A percentile compares a stretch with the other conserved stretches of the same genome.
Evolutionary conservation across 1,140 invertebrate species (phyloP).

Genomic region (Bicyclus anynana): DNA sequence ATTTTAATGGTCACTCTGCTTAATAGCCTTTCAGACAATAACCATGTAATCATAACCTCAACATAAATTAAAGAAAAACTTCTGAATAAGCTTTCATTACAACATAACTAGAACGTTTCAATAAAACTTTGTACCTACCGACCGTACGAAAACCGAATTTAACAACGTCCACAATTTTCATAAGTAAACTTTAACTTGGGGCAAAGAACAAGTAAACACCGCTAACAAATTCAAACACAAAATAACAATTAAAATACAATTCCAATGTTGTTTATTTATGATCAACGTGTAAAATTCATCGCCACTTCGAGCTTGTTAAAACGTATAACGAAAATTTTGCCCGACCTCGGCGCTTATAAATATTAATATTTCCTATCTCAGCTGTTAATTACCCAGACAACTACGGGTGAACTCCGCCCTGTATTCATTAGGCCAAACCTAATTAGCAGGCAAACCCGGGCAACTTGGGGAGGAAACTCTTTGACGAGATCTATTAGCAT

Average conservation of each 20-base stretch:
- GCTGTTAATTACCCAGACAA: constrained; percentile 72
- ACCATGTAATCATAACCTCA: no score
- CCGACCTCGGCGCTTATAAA: constrained; percentile 56
- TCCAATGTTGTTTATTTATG: constrained; percentile 34
- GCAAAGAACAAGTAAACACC: not conserved
- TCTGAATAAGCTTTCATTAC: no score
- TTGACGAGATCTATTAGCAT: constrained; percentile 8
- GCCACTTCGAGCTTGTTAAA: constrained; percentile 45
- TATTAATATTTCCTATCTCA: constrained; percentile 75
- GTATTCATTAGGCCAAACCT: constrained; percentile 67
- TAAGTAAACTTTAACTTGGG: constrained; percentile 1
- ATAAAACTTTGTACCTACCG: no score
- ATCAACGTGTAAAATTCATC: constrained; percentile 61
- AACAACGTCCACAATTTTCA: not conserved
- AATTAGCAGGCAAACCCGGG: constrained; percentile 63
- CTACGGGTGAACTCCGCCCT: constrained; percentile 64
- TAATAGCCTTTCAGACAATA: no score
- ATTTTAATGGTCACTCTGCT: no score
- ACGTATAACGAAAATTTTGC: constrained; percentile 60
- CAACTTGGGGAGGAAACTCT: constrained; percentile 44
- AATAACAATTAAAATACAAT: constrained; percentile 24
- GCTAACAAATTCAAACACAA: constrained; percentile 5
- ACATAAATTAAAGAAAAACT: no score
- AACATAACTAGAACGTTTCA: no score
- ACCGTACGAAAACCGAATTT: no score